A percentile compares a stretch with the other conserved stretches of the same genome.
phyloP scores from a whole-genome alignment of 2,888 invertebrate species.

The Amblyjoppa proteus region DNA sequence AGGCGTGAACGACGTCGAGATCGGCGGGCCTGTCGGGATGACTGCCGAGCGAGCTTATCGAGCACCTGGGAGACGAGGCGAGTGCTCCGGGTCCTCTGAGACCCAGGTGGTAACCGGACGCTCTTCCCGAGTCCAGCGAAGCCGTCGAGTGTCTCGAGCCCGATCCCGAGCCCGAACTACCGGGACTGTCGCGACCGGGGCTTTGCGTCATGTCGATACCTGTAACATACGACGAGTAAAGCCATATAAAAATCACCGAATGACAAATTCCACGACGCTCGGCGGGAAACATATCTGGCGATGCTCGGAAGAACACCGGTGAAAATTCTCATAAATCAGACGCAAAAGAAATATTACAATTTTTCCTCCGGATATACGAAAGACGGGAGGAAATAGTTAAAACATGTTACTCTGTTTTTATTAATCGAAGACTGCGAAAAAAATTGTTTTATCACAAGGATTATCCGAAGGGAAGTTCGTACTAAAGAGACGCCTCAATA shows the following conservation, averaged over 20 bases:
- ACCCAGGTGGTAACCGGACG: slow-evolving; percentile 91
- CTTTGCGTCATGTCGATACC: slow-evolving; percentile 87
- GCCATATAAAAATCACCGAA: slow-evolving; percentile 19
- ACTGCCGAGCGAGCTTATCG: slow-evolving; percentile 87
- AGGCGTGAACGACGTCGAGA: slow-evolving; percentile 96
- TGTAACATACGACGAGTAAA: slow-evolving; percentile 64
- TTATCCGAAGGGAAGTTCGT: too few relatives aligned
- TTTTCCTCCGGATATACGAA: not conserved
- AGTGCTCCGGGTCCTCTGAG: slow-evolving; percentile 87
- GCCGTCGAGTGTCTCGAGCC: slow-evolving; percentile 96
- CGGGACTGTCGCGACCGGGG: slow-evolving; percentile 97
- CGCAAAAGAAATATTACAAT: not conserved
- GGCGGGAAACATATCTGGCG: not conserved
- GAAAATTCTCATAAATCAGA: not conserved
- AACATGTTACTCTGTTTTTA: too few relatives aligned
- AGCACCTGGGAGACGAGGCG: slow-evolving; percentile 88
- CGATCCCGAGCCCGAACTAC: slow-evolving; percentile 95
- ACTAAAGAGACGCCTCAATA: too few relatives aligned
- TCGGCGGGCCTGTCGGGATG: slow-evolving; percentile 87
- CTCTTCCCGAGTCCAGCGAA: slow-evolving; percentile 95
- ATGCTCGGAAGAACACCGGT: not conserved
- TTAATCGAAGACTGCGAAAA: not conserved
- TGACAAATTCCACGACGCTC: not conserved
- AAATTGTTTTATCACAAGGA: not conserved
- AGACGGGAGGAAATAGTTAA: not conserved